phyloP scores from a whole-genome alignment of 2,888 invertebrate species.

The Zonitis immaculata region DNA sequence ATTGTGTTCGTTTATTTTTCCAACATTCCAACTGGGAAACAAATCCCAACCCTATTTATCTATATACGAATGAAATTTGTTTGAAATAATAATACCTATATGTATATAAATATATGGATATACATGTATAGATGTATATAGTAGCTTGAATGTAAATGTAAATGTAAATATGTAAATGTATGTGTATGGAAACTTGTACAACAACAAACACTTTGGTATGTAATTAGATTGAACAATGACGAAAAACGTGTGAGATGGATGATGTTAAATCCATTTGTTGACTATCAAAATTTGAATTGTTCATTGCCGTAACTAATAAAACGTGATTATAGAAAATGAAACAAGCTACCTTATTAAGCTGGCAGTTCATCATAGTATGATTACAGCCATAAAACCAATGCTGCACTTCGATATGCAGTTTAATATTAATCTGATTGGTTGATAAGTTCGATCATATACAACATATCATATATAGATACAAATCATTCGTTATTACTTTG shows the following conservation, averaged over 20 bases:
- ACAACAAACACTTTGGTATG: not conserved
- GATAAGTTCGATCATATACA: conserved; percentile 21
- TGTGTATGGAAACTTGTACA: not conserved
- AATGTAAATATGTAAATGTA: too few relatives aligned
- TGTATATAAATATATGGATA: not conserved
- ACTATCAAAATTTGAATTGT: conserved; percentile 16
- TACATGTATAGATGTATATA: too few relatives aligned
- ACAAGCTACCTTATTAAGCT: conserved; percentile 41
- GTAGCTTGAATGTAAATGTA: too few relatives aligned
- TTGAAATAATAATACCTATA: not conserved
- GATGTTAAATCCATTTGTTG: conserved; percentile 13
- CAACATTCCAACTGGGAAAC: not conserved
- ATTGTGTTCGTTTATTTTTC: not conserved
- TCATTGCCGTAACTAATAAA: conserved; percentile 32
- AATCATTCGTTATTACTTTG: conserved; percentile 24
- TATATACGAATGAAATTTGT: not conserved
- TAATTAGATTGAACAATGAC: not conserved
- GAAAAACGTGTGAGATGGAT: conserved; percentile 4
- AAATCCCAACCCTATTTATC: conserved; percentile 5
- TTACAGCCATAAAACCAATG: conserved; percentile 41
- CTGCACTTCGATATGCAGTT: conserved; percentile 24
- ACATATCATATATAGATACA: conserved; percentile 22
- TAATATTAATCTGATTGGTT: conserved; percentile 23
- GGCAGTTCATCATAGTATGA: conserved; percentile 44
- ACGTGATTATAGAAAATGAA: conserved; percentile 35